Conservation (phyloP, 2,113 vertebrate species). For the Tonatia bakeri region DNA sequence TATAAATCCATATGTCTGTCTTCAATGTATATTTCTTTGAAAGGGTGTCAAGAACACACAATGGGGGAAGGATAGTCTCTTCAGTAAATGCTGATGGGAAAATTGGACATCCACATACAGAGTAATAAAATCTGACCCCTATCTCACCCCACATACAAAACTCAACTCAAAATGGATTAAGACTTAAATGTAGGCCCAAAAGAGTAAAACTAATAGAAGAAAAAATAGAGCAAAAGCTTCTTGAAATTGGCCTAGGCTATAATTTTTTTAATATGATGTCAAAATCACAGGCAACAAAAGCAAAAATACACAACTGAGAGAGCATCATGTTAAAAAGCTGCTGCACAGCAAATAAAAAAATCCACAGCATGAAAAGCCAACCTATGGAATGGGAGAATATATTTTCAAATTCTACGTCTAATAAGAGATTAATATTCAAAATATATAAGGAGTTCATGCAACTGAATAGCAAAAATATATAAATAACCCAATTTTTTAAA, state of each 20-base stretch:
- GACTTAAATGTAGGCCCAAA: background rate
- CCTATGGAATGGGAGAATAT: background rate
- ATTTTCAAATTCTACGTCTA: background rate
- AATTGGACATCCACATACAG: background rate
- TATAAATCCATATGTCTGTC: background rate
- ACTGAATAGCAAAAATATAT: background rate
- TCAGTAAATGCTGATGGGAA: background rate
- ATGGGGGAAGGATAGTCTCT: background rate
- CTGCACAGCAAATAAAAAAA: background rate
- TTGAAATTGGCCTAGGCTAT: background rate
- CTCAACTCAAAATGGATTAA: background rate
- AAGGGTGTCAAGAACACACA: background rate
- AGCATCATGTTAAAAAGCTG: background rate
- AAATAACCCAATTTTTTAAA: background rate
- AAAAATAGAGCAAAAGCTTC: background rate
- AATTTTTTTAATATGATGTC: background rate
- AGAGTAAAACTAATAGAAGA: background rate
- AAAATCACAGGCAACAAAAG: background rate
- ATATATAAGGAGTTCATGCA: background rate
- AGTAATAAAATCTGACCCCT: background rate
- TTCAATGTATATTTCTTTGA: background rate
- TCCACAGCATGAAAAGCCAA: background rate
- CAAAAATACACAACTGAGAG: background rate
- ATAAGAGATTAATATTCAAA: background rate
- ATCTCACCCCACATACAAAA: background rate